These are phyloP conservation scores for Dreissena rostriformis DNA, from an alignment of 1,140 invertebrate genomes.

Conservation along the genomic window DNA sequence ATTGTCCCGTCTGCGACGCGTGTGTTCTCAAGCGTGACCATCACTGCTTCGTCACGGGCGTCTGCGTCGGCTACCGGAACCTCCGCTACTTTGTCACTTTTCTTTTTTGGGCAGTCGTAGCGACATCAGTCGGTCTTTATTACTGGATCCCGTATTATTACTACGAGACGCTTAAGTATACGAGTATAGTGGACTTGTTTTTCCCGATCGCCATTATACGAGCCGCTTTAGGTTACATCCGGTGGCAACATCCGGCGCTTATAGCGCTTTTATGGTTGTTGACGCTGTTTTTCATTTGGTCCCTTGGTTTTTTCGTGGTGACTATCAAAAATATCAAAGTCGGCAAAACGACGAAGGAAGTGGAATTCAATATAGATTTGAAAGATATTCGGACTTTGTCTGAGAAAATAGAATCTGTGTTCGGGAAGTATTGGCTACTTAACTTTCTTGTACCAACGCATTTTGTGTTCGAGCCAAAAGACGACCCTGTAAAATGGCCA, in stretches of 20 bases:
- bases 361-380: conserved; percentile 59
- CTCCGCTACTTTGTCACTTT: conserved; percentile 94
- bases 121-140: conserved; percentile 24
- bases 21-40: conserved; percentile 88
- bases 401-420: conserved; percentile 59
- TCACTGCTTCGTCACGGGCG: conserved; percentile 95
- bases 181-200: conserved; percentile 52
- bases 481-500: conserved; percentile 68
- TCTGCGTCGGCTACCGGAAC: conserved; percentile 94
- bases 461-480: conserved; percentile 55
- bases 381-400: conserved; percentile 47
- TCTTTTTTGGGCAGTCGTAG: conserved; percentile 83
- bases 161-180: conserved; percentile 39
- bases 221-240: conserved; percentile 47
- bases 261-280: conserved; percentile 46
- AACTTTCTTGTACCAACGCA: conserved; percentile 64
- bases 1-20: conserved; percentile 67
- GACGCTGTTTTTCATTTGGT: conserved; percentile 45
- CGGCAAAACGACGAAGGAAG: conserved; percentile 66
- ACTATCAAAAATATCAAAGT: conserved; percentile 40
- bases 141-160: conserved; percentile 55
- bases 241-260: conserved; percentile 10
- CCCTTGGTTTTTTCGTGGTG: conserved; percentile 40
- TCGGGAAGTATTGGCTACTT: conserved; percentile 63
- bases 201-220: conserved; percentile 46